Evolutionary conservation across 92 coral and sea anemone genomes (phyloP), one percentile per base, ranked within the genome.

Genomic region (Umimayanthus chanpuru): DNA sequence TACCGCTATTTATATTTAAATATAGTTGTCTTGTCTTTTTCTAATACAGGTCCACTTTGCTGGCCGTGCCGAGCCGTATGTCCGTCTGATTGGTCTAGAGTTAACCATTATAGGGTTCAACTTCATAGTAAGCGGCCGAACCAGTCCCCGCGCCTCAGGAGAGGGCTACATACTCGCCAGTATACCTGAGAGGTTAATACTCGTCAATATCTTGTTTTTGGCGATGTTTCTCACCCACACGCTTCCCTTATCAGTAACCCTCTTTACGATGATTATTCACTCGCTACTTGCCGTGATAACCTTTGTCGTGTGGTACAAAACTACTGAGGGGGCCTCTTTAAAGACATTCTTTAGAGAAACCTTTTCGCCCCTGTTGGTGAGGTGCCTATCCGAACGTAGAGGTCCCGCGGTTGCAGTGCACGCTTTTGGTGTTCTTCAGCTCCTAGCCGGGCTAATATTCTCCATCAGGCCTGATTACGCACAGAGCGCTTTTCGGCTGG

Each of bases 131-230:
- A 88, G 20, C 40, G 88, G 87, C 65, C 79, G 90, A 55, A 67
- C 87, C 43, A 88, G 53, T 58, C 88, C 90, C 6, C 79, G 87
- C 29, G 81, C 73, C 28, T 1, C 80, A 36, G 90, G 88, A 8
- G 90, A 84, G 36, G 90, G 90, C 0, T 81, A 88, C 90, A 81
- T 88, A 15, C 73, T 88, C 12, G 50, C 73, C 53, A 88, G 90
- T 68, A 64, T 88, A 25, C 90, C 88, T 43, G 90, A 53, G 71
- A 77, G 90, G 39, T 36, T 88, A 23, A 25, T 88, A 49, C 81
- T 88, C 9, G 64, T 72, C 67, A 72, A 88, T 50, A 18, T 44
- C 9, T 38, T 88, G 26, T 67, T 88, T 18, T 30, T 81, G 50
- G 28, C 50, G 29, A 86, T 88, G 68, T 58, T 72, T 47, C 80